Conservation (phyloP, 2,888 invertebrate genomes). For the Sisyra terminalis region DNA sequence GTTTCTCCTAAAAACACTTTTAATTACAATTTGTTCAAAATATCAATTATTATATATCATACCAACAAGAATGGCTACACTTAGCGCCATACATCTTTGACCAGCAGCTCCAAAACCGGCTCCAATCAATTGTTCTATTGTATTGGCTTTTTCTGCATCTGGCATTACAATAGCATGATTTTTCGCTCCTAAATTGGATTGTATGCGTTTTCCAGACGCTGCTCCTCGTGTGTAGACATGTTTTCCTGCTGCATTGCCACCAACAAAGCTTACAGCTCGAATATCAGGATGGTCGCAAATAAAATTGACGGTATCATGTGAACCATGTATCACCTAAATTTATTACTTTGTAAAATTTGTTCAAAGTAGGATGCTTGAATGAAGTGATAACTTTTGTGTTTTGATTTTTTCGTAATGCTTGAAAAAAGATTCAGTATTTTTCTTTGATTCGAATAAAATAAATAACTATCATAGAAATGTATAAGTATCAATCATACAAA, state of each 20-base stretch:
- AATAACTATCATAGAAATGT: no score
- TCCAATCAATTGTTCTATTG: slow-evolving; percentile 78
- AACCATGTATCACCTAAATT: slow-evolving; percentile 72
- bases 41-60: slow-evolving; percentile 14
- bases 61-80: slow-evolving; percentile 84
- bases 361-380: no score
- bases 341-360: not conserved
- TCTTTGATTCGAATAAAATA: no score
- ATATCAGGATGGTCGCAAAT: slow-evolving; percentile 94
- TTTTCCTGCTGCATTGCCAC: slow-evolving; percentile 89
- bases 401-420: not conserved
- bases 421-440: no score
- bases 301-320: slow-evolving; percentile 89
- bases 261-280: slow-evolving; percentile 94
- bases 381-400: no score
- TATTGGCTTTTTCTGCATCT: slow-evolving; percentile 94
- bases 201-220: slow-evolving; percentile 76
- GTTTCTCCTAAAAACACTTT: slow-evolving; percentile 43
- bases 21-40: not conserved
- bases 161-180: slow-evolving; percentile 96
- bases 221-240: slow-evolving; percentile 90
- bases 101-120: slow-evolving; percentile 99
- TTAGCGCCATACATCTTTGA: slow-evolving; percentile 97
- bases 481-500: no score
- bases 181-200: slow-evolving; percentile 99